phyloP scores from a whole-genome alignment of 1,140 invertebrate genomes.

The Lepidurus packardi region DNA sequence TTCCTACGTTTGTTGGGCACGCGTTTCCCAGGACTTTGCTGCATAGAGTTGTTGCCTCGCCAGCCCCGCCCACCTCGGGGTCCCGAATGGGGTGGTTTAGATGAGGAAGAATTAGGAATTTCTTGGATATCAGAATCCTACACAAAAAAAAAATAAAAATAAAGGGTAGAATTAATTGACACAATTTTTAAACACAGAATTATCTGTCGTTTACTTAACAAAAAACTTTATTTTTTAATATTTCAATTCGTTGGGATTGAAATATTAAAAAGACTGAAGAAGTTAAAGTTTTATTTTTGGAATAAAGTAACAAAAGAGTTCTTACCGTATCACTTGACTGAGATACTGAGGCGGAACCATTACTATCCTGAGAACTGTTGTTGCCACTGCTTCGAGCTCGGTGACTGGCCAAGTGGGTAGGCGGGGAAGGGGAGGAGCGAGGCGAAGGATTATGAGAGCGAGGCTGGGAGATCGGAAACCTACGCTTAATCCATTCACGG shows the following conservation, averaged over 20 bases:
- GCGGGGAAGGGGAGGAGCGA: neutral
- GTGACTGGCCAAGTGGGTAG: neutral
- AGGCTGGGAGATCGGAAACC: constrained; percentile 37
- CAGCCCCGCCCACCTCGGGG: neutral
- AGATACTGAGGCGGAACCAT: neutral
- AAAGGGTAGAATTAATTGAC: neutral
- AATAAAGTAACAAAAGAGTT: neutral
- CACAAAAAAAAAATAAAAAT: neutral
- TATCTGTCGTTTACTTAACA: no score
- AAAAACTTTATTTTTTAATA: no score
- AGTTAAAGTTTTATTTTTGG: neutral
- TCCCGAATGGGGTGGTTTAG: neutral
- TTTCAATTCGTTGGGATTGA: no score
- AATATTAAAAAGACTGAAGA: no score
- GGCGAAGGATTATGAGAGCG: constrained; percentile 19
- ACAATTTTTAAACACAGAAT: neutral
- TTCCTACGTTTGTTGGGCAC: neutral
- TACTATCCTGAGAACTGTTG: neutral
- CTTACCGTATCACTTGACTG: constrained; percentile 12
- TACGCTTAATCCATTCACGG: constrained; percentile 52
- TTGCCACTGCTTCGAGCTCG: constrained; percentile 7
- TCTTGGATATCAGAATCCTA: constrained; percentile 15
- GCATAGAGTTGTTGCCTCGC: neutral
- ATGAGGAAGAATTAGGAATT: neutral
- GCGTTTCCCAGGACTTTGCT: neutral